These are phyloP conservation scores for Menidia menidia DNA, from an alignment of 2,797 vertebrate species.

Conservation along the genomic window DNA sequence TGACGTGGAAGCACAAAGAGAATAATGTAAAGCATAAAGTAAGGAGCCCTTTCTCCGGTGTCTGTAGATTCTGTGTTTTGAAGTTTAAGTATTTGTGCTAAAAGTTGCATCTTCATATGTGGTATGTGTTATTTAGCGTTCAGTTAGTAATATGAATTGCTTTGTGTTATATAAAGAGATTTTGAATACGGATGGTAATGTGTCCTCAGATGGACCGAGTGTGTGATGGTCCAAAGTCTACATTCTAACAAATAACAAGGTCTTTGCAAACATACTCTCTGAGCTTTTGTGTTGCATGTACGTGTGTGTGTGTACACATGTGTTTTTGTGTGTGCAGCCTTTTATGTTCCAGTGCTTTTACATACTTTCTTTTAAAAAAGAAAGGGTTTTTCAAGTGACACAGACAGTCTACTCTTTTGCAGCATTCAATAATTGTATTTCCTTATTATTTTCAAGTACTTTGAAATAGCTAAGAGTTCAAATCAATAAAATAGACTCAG, in stretches of 20 bases:
- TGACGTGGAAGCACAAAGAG: not conserved
- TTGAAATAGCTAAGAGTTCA: constrained; percentile 7
- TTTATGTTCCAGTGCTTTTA: not conserved
- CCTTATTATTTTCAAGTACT: not conserved
- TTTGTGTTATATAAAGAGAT: not conserved
- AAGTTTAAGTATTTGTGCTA: not conserved
- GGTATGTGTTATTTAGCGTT: not conserved
- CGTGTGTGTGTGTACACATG: too few relatives aligned
- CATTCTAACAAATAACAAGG: constrained; percentile 69
- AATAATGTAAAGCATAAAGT: not conserved
- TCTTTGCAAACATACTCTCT: constrained; percentile 74
- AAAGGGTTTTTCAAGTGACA: not conserved
- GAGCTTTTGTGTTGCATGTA: constrained; percentile 26
- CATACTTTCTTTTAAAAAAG: not conserved
- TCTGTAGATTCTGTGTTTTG: not conserved
- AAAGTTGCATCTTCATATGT: not conserved
- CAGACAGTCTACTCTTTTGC: not conserved
- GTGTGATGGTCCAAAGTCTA: constrained; percentile 76
- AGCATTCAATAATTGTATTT: not conserved
- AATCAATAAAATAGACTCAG: constrained; percentile 59
- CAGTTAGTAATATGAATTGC: not conserved
- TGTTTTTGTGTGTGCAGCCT: not conserved
- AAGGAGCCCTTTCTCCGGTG: not conserved
- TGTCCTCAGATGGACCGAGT: constrained; percentile 37
- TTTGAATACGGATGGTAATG: not conserved